A percentile compares a stretch with the other conserved stretches of the same genome.
These are phyloP conservation scores for Cavia porcellus DNA, from an alignment of 2,113 vertebrate species.

Conservation along the genomic window DNA sequence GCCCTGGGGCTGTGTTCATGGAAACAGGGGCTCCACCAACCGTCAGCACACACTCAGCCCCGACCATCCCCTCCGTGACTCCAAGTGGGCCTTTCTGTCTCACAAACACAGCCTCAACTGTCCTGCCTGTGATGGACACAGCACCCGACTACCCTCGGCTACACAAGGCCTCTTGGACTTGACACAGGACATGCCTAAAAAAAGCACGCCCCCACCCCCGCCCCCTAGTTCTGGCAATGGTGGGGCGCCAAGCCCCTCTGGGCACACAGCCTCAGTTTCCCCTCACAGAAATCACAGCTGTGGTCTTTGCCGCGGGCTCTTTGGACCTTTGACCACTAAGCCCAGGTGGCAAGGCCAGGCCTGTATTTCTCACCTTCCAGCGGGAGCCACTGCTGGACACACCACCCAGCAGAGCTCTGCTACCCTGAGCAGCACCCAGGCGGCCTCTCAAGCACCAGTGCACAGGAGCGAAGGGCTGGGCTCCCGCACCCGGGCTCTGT, in stretches of 20 bases:
- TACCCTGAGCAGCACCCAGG: not conserved
- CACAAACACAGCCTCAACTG: not conserved
- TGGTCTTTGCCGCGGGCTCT: not conserved
- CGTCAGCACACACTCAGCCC: not conserved
- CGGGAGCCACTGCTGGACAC: not conserved
- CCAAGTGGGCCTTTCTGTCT: not conserved
- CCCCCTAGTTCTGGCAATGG: not conserved
- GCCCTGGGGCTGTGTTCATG: not conserved
- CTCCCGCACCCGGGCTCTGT: not conserved
- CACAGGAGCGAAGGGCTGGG: not conserved
- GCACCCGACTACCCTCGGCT: not conserved
- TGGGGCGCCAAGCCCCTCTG: not conserved
- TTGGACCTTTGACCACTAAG: not conserved
- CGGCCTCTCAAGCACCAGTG: not conserved
- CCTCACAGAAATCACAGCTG: not conserved
- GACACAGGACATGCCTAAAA: not conserved
- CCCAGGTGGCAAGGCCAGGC: not conserved
- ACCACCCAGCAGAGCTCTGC: not conserved
- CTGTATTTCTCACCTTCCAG: not conserved
- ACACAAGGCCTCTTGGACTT: not conserved
- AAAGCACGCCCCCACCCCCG: not conserved
- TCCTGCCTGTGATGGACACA: not conserved
- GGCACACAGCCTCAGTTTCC: not conserved
- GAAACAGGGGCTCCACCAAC: not conserved
- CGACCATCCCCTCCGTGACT: not conserved